Percentiles rank a stretch among this genome's conserved stretches.
These are phyloP conservation scores for Heliconius cydno DNA, from an alignment of 2,888 invertebrate genomes.

Conservation along the genomic window DNA sequence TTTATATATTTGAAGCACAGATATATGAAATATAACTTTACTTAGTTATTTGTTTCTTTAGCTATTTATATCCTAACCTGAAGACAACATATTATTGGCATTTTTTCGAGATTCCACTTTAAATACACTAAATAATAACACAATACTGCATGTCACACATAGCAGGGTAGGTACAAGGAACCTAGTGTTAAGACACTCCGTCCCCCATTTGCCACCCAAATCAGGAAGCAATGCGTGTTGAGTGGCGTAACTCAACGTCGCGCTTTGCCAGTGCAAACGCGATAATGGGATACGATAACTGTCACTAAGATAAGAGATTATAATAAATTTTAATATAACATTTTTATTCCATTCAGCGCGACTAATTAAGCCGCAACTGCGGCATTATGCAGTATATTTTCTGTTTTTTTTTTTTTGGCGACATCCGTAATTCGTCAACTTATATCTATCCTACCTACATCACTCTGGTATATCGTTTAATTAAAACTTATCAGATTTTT, in stretches of 20 bases:
- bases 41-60: too few species aligned
- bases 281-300: not conserved
- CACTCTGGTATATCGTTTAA: not conserved
- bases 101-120: not conserved
- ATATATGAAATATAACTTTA: too few species aligned
- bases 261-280: not conserved
- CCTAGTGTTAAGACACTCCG: too few species aligned
- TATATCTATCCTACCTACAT: not conserved
- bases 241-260: too few species aligned
- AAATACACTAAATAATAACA: not conserved
- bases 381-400: slow-evolving; percentile 44
- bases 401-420: slow-evolving; percentile 21
- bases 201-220: too few species aligned
- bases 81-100: not conserved
- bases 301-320: not conserved
- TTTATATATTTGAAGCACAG: too few species aligned
- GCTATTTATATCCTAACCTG: not conserved
- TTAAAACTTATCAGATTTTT: slow-evolving; percentile 26
- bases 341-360: not conserved
- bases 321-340: slow-evolving; percentile 28
- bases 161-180: too few species aligned
- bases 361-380: slow-evolving; percentile 41
- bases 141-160: too few species aligned
- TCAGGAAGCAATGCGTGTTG: too few species aligned
- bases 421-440: slow-evolving; percentile 20